Base-by-base conservation (phyloP, 2,888 invertebrate species). In the Lasioglossum leucozonium region DNA sequence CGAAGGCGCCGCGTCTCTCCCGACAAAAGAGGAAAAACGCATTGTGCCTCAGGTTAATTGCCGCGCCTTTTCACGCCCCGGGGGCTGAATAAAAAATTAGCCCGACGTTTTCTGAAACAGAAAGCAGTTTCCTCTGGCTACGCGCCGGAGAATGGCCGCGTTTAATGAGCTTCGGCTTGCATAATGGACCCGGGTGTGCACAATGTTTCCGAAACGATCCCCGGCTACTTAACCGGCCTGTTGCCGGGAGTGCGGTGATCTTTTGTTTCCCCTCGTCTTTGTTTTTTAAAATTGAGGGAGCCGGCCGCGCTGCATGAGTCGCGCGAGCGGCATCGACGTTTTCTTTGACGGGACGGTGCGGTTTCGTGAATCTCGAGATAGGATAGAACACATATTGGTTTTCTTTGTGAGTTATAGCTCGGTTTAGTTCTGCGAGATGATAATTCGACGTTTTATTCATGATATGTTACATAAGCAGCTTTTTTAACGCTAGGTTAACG, bases 31-130 rank as follows among this genome's bases (percentile, higher is more conserved):
- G 42, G 81, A 44, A 83, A 78, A 83, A 76, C 42, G 40, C 78
- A 85, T 81, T 75, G 79, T 81, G 22, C 37, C n/a, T n/a, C 58
- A 58, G 22, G 79, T 82, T 85, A 85, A 88, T 88, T 87, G 79
- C 83, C 72, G 72, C 37, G 22, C 72, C 85, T 85, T 84, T 85
- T 82, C 26, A 67, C 67, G 22, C 8, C 34, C 34, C 44, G 42
- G 67, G n/a, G 67, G 44, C 77, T 74, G 79, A 78, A 79, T 77
- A 65, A 83, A 82, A 82, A 81, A 82, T 82, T 81, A 79, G 73
- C 26, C 13, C 42, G 16, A 18, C 22, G 47, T 51, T 18, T 62
- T 22, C 34, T 37, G 22, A 22, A 67, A 67, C 67, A 37, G 67
- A 37, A 37, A 67, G 67, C 51, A 51, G 51, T 51, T 51, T 51